These are phyloP conservation scores for Macropodus opercularis DNA, from an alignment of 2,797 vertebrate species.

Conservation along the genomic window DNA sequence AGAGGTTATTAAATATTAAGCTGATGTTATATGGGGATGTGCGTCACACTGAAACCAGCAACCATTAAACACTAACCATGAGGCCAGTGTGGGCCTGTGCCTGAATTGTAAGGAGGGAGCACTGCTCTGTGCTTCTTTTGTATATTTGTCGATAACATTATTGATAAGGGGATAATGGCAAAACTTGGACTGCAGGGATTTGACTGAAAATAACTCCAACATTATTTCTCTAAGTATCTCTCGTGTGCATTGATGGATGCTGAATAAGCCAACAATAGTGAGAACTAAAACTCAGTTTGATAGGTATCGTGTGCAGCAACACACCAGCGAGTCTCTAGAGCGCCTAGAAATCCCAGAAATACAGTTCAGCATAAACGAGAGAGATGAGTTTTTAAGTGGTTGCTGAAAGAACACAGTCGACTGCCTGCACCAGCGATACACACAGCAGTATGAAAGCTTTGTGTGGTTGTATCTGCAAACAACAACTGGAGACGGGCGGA, in stretches of 20 bases:
- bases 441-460: constrained; percentile 16
- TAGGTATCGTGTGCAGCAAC: constrained; percentile 31
- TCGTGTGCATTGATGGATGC: constrained; percentile 4
- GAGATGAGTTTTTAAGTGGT: constrained; percentile 41
- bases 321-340: constrained; percentile 32
- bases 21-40: not conserved
- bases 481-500: constrained; percentile 17
- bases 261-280: constrained; percentile 26
- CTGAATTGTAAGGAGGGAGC: not conserved
- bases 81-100: not conserved
- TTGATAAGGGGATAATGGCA: constrained; percentile 1
- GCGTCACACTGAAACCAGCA: not conserved
- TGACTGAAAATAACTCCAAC: constrained; percentile 8
- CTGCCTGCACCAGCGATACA: constrained; percentile 1
- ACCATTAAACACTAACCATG: too few species aligned
- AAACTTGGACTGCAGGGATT: not conserved
- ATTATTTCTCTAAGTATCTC: constrained; percentile 2
- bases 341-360: constrained; percentile 39
- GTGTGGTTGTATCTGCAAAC: constrained; percentile 18
- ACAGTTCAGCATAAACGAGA: constrained; percentile 47
- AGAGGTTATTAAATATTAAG: not conserved
- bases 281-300: constrained; percentile 35
- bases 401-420: constrained; percentile 40
- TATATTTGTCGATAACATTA: constrained; percentile 6
- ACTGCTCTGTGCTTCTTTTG: constrained; percentile 2